Evolutionary conservation across 2,797 vertebrate genomes (phyloP).

Genomic region (Melanotaenia maccullochi): DNA sequence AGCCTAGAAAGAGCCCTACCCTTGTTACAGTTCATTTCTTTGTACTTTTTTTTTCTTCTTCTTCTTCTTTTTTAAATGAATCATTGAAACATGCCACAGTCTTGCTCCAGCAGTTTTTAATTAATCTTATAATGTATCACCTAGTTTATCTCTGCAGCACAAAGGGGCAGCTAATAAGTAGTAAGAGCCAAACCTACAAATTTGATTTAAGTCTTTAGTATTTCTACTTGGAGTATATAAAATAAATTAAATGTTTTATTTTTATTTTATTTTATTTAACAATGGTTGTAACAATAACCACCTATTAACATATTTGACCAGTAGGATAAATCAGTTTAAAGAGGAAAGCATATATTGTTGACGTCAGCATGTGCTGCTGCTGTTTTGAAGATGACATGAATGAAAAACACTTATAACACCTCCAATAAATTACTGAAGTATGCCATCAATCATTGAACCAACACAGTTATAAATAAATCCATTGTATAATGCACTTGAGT

Average conservation of each 20-base stretch:
- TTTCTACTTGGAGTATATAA: background rate
- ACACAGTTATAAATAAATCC: conserved; percentile 11
- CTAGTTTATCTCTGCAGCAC: background rate
- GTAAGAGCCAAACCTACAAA: background rate
- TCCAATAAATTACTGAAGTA: conserved; percentile 39
- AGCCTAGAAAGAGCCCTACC: background rate
- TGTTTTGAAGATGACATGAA: conserved; percentile 22
- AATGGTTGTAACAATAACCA: background rate
- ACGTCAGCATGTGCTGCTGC: conserved; percentile 1
- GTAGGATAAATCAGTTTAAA: conserved; percentile 9
- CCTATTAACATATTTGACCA: background rate
- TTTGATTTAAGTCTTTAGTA: background rate
- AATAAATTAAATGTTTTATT: background rate
- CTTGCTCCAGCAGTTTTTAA: background rate
- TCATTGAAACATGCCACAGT: background rate
- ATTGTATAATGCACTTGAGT: background rate
- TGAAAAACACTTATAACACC: conserved; percentile 4
- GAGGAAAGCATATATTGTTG: background rate
- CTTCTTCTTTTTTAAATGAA: background rate
- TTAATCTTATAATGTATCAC: background rate
- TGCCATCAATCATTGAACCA: conserved; percentile 24
- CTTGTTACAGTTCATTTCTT: background rate
- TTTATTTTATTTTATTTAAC: background rate
- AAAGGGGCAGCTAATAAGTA: background rate
- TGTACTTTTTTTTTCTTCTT: background rate